Evolutionary conservation across 1,140 invertebrate genomes (phyloP), one percentile per base, ranked within the genome.

Genomic region (Saccostrea glomerata): DNA sequence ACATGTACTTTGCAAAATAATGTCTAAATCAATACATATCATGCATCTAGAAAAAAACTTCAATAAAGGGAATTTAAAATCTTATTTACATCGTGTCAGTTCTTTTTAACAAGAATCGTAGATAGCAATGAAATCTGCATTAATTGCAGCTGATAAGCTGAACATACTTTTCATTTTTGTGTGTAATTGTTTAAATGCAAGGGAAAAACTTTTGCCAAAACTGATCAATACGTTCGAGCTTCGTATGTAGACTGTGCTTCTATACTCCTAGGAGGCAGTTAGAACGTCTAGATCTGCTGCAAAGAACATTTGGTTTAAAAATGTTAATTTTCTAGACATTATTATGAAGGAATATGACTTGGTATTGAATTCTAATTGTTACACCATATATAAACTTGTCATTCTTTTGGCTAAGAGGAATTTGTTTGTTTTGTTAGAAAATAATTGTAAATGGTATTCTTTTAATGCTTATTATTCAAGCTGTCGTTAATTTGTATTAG

Each of bases 141-240:
- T 25, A 13, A 25, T 77, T 36, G 70, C 13, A 77, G 13, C 23
- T 77, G 15, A 15, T 36, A 25, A 25, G 25, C 25, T 25, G 25
- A 77, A 15, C 25, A 77, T 77, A 77, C 30, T 77, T 77, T 77
- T 25, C 70, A 77, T 77, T 23, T 30, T 77, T 77, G 25, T 77
- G 30, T 77, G 25, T 77, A 30, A 2, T 13, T 77, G 30, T 77
- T 5, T 25, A 23, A 77, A 77, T 77, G 30, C 25, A 77, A 77
- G 12, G 11, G 23, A 30, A 36, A 36, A 36, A 12, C 70, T 3
- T 36, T 47, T 36, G 70, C 70, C 70, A 77, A 77, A 36, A 15
- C 25, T 77, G 70, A 77, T 77, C 23, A 77, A 77, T 30, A 25
- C 23, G 70, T 77, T 3, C 9, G 47, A 47, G 47, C 5, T 47